Base-by-base conservation (phyloP, 2,113 vertebrate genomes). In the Ornithorhynchus anatinus region DNA sequence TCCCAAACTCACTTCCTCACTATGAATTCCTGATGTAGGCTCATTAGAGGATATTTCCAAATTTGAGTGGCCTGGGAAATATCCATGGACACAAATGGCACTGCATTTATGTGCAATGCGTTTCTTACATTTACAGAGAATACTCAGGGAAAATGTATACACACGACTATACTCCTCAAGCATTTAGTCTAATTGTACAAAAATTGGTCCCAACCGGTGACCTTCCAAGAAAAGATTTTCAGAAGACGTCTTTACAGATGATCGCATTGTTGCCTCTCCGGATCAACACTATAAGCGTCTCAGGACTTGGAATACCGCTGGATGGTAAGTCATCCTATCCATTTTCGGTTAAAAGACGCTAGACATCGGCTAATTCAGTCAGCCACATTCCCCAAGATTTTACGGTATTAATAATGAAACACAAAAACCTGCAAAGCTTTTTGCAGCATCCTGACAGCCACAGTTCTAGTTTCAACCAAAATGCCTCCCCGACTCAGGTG, bases 301-400 rank as follows among this genome's bases (percentile, higher is more conserved):
- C 53, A 52, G 36, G 27, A 56, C 52, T 77, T 0, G 2, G 58
- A 63, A 53, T 16, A 45, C 75, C 79, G 25, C 17, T 47, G 51
- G 79, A 61, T 57, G 75, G 36, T 77, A 48, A 37, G 64, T 39
- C 59, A 80, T 68, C 20, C 59, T 44, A 22, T 75, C 45, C 75
- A 27, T 76, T 63, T 88, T 78, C 75, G 74, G 61, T 84, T 86
- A 84, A 62, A 42, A 59, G 3, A 72, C 64, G 68, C 69, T 47
- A 45, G 38, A 25, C 15, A 17, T 52, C 56, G 27, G 70, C 73
- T 72, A 61, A 29, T 31, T 67, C 27, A 38, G 22, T 74, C 66
- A 37, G 39, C 71, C 53, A 43, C 53, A 54, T 1, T 31, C 45
- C 27, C 68, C 33, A 78, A 69, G 42, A 38, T 1, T 40, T 39